A percentile compares a stretch with the other conserved stretches of the same genome.
Evolutionary conservation across 1,140 invertebrate species (phyloP).

Genomic region (Thaumatotibia leucotreta): DNA sequence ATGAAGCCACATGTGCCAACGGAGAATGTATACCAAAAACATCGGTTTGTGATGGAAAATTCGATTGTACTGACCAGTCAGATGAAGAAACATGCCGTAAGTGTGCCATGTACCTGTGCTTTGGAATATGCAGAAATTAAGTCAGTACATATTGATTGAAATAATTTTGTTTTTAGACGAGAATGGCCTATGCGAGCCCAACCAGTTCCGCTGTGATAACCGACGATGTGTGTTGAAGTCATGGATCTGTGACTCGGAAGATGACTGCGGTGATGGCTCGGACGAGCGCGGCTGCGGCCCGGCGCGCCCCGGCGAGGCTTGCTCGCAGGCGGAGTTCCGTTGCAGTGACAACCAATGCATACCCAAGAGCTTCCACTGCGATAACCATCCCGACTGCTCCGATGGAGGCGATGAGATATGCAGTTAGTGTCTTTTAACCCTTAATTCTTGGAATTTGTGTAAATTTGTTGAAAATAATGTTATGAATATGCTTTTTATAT

Average conservation of each 20-base stretch:
- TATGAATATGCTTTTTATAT: no score
- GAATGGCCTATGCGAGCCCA: conserved; percentile 88
- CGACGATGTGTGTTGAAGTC: conserved; percentile 93
- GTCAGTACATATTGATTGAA: no score
- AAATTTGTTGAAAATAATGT: no score
- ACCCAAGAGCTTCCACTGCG: conserved; percentile 95
- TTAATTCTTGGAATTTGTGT: no score
- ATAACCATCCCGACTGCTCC: conserved; percentile 89
- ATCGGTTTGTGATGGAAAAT: conserved; percentile 88
- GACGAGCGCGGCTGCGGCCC: conserved; percentile 84
- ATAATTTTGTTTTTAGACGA: conserved; percentile 36
- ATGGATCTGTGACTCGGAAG: conserved; percentile 93
- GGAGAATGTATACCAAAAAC: conserved; percentile 92
- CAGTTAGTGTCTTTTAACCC: conserved; percentile 81
- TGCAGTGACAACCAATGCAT: conserved; percentile 93
- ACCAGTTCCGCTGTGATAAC: conserved; percentile 93
- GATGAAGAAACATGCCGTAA: conserved; percentile 94
- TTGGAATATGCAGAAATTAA: no score
- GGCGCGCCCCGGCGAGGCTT: conserved; percentile 80
- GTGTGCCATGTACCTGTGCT: no score
- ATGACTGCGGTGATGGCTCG: conserved; percentile 95
- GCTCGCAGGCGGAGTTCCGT: conserved; percentile 88
- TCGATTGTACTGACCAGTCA: conserved; percentile 90
- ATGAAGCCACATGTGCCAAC: conserved; percentile 94
- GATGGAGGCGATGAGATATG: conserved; percentile 88